Base-by-base conservation (phyloP, 2,888 invertebrate species). In the Dasypolia templi region DNA sequence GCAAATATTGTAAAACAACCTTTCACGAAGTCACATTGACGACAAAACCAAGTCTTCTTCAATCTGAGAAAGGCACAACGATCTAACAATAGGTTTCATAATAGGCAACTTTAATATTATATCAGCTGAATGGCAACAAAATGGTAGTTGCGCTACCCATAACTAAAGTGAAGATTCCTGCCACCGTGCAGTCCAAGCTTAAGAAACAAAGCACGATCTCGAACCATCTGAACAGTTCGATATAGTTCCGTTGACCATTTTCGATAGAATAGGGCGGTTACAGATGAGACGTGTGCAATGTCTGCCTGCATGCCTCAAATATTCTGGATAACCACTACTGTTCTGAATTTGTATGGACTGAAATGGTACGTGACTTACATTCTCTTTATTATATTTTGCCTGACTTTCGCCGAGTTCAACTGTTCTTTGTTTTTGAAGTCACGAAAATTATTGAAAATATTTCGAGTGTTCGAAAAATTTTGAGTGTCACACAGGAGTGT, bases 181-280 rank as follows among this genome's bases (percentile, higher is more conserved):
- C 29, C n/a, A 46, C 42, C 2, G 55, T 71, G 51, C 12, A 61
- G 49, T 39, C 39, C 39, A 6, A 62, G 62, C 62, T 66, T 72
- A 51, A 62, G 29, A 79, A 82, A 82, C 79, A 82, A 72, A 77
- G 82, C 83, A 82, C 68, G 72, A 72, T 78, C 58, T 58, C 35
- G 46, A 72, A 77, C 26, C 29, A 22, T 58, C 53, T 65, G 56
- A 72, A 55, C 65, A 35, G 19, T 78, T 70, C 69, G 69, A 80
- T 75, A 75, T 66, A 69, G 71, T 61, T 72, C 64, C 68, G 75
- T 76, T 81, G 63, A 75, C 51, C 44, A 67, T 58, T 67, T 74
- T 72, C 75, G 39, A 73, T 46, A 49, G 66, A 68, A 69, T 67
- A 75, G 46, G 68, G 72, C 56, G 56, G 81, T 69, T 69, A 51